Base-by-base conservation (phyloP, 1,140 invertebrate species). In the Psix sp. region DNA sequence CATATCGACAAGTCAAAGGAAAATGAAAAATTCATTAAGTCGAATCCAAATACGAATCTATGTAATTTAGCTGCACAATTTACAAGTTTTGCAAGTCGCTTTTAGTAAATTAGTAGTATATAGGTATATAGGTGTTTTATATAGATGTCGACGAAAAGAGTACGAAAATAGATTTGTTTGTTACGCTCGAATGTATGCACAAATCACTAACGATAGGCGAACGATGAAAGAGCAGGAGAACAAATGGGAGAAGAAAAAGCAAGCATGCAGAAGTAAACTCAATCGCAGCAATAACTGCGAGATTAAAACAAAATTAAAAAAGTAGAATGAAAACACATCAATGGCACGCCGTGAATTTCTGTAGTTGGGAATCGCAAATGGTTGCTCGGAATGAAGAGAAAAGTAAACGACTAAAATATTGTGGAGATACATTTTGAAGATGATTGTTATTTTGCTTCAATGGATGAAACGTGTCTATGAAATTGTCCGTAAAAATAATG, bases 271-370 rank as follows among this genome's bases (percentile, higher is more conserved):
- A 66, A 63, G 68, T 63, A 45, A 72, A 52, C 57, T 60, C 57
- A 73, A 63, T 77, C 77, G 76, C 78, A 77, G 82, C 81, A 86
- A 86, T 85, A 86, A 85, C 84, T 81, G 75, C 76, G 78, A 82
- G 83, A 86, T 86, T 85, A 86, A 86, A 86, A 84, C 80, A 82
- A 82, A 86, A 85, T 85, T 85, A 82, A 84, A 84, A 80, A 83
- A 82, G 79, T 85, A 76, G 77, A 78, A 77, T 79, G 80, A 79
- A 79, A 80, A 80, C 77, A 78, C 80, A 84, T 83, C 80, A 82
- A 78, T 84, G 82, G 80, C 82, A 84, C 85, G 82, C 80, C 77
- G 57, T 71, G 73, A 81, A 74, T 78, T 70, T 74, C 63, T 46
- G 77, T 81, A 80, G 80, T 76, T 46, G 66, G 67, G 68, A 67